phyloP scores from a whole-genome alignment of 37 sponge, comb jelly and placozoan species.

The Hexactinellida sp. region DNA sequence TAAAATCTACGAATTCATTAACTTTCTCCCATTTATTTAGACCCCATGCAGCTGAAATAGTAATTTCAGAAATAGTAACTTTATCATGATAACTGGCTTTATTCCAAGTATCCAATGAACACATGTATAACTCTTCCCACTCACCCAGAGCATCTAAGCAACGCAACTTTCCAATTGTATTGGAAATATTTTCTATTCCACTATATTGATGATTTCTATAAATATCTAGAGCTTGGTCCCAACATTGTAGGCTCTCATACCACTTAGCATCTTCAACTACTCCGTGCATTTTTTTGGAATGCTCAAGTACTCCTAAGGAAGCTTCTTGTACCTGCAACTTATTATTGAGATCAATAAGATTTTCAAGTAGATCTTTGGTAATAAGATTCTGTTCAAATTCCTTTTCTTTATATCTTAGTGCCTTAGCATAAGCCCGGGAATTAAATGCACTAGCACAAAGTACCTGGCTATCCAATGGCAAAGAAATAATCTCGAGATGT shows the following conservation, averaged over 20 bases:
- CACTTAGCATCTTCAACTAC: conserved; percentile 31
- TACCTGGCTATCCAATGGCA: conserved; percentile 53
- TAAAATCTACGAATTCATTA: conserved; percentile 57
- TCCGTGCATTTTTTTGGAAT: conserved; percentile 51
- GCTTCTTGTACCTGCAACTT: conserved; percentile 93
- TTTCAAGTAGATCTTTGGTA: conserved; percentile 31
- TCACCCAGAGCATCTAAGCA: conserved; percentile 85
- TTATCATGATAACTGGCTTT: conserved; percentile 48
- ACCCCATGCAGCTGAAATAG: conserved; percentile 87
- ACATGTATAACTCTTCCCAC: conserved; percentile 64
- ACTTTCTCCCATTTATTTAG: conserved; percentile 73
- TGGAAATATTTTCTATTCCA: conserved; percentile 41
- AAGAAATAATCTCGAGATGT: conserved; percentile 69
- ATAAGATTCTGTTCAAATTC: conserved; percentile 78
- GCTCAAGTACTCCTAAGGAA: conserved; percentile 77
- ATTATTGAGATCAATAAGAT: conserved; percentile 69
- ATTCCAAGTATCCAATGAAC: conserved; percentile 62
- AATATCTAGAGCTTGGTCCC: conserved; percentile 67
- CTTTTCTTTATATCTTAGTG: conserved; percentile 89
- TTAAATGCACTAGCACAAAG: conserved; percentile 85
- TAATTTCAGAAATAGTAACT: conserved; percentile 76
- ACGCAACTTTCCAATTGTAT: conserved; percentile 76
- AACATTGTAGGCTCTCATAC: conserved; percentile 90
- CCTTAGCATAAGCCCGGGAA: conserved; percentile 90
- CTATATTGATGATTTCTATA: conserved; percentile 60